A percentile compares a stretch with the other conserved stretches of the same genome.
Evolutionary conservation across 64 coral and sea anemone genomes (phyloP).

Genomic region (Platygyra sinensis): DNA sequence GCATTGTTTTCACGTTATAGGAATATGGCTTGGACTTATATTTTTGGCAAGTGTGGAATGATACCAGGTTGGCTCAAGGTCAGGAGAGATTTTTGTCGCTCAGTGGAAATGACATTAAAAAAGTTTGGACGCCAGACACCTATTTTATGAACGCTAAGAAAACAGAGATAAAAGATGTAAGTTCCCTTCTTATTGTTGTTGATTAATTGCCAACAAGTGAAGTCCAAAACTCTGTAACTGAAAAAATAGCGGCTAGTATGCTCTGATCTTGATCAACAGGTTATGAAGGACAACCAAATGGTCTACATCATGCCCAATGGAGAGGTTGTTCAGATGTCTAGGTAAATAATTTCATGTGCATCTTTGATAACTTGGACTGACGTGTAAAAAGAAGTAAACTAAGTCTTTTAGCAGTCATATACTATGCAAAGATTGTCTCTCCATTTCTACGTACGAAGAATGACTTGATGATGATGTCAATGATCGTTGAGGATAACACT

Average conservation of each 20-base stretch:
- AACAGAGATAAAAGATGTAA: conserved; percentile 36
- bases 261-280: neutral
- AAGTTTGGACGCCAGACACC: conserved; percentile 82
- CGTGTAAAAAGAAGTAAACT: no score
- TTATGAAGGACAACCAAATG: conserved; percentile 33
- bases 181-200: neutral
- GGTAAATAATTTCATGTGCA: neutral
- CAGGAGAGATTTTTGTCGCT: conserved; percentile 62
- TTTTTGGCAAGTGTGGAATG: conserved; percentile 76
- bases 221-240: neutral
- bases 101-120: conserved; percentile 54
- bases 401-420: no score
- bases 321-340: neutral
- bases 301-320: neutral
- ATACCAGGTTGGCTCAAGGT: conserved; percentile 58
- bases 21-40: conserved; percentile 78
- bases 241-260: neutral
- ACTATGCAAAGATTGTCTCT: no score
- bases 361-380: no score
- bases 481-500: no score
- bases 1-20: conserved; percentile 11
- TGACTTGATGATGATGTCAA: no score
- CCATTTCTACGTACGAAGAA: no score
- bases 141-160: conserved; percentile 84
- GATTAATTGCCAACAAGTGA: neutral